Evolutionary conservation across 2,888 invertebrate genomes (phyloP).

Genomic region (Mimumesa dahlbomi): DNA sequence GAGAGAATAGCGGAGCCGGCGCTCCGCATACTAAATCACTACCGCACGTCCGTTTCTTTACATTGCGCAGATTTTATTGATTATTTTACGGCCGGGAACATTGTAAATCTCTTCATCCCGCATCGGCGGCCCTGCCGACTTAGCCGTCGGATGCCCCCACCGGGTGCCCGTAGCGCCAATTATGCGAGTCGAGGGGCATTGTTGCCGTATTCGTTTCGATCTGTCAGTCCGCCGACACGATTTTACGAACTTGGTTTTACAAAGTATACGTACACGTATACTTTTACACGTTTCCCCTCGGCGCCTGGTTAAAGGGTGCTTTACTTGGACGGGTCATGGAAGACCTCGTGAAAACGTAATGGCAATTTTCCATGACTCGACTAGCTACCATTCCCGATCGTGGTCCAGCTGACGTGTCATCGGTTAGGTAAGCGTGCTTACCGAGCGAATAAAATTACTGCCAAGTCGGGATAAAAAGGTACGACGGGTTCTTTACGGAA

Average conservation of each 20-base stretch:
- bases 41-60: constrained; percentile 79
- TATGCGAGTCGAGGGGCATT: constrained; percentile 68
- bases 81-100: constrained; percentile 79
- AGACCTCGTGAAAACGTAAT: too few relatives aligned
- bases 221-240: constrained; percentile 13
- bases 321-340: too few relatives aligned
- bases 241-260: not conserved
- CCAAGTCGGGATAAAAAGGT: constrained; percentile 9
- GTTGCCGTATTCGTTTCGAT: constrained; percentile 52
- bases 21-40: constrained; percentile 75
- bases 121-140: constrained; percentile 66
- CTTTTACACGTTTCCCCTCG: not conserved
- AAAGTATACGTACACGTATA: not conserved
- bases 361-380: too few relatives aligned
- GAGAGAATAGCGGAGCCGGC: constrained; percentile 30
- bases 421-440: too few relatives aligned
- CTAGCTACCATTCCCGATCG: too few relatives aligned
- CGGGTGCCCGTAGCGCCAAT: constrained; percentile 71
- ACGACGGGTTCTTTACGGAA: constrained; percentile 50
- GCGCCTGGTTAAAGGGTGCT: too few relatives aligned
- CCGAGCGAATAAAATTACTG: too few relatives aligned
- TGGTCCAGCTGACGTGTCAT: too few relatives aligned
- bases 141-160: constrained; percentile 53
- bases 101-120: constrained; percentile 79
- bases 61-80: constrained; percentile 79